These are phyloP conservation scores for Andrena dorsata DNA, from an alignment of 2,888 invertebrate genomes.

Conservation along the genomic window DNA sequence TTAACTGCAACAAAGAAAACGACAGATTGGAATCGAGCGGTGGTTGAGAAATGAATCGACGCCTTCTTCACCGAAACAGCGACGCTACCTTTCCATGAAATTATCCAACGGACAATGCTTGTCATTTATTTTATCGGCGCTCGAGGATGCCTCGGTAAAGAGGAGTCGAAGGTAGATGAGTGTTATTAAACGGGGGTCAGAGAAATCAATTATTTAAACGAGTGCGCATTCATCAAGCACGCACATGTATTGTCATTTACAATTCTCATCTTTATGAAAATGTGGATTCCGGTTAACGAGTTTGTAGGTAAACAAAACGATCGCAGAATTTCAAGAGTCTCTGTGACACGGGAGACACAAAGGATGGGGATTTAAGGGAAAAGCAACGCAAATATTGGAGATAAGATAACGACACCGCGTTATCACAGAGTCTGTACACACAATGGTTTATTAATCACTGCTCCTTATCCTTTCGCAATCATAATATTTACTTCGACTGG, in stretches of 20 bases:
- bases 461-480: conserved; percentile 15
- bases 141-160: not conserved
- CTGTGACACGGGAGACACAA: not conserved
- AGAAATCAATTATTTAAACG: not conserved
- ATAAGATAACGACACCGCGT: conserved; percentile 10
- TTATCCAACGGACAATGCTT: not conserved
- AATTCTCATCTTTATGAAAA: not conserved
- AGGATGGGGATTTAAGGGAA: not conserved
- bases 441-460: conserved; percentile 19
- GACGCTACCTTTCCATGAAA: not conserved
- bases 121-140: too few relatives aligned
- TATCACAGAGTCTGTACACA: not conserved
- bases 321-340: not conserved
- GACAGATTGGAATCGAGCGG: conserved; percentile 34
- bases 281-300: too few relatives aligned
- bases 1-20: conserved; percentile 87
- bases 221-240: not conserved
- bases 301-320: not conserved
- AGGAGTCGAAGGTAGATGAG: not conserved
- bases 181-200: not conserved
- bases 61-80: conserved; percentile 6
- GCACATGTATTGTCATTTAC: too few relatives aligned
- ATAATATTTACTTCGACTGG: conserved; percentile 23
- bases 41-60: not conserved
- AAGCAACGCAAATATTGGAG: not conserved